A percentile compares a stretch with the other conserved stretches of the same genome.
These are phyloP conservation scores for Gonioctena quinquepunctata DNA, from an alignment of 1,140 invertebrate species.

Conservation along the genomic window DNA sequence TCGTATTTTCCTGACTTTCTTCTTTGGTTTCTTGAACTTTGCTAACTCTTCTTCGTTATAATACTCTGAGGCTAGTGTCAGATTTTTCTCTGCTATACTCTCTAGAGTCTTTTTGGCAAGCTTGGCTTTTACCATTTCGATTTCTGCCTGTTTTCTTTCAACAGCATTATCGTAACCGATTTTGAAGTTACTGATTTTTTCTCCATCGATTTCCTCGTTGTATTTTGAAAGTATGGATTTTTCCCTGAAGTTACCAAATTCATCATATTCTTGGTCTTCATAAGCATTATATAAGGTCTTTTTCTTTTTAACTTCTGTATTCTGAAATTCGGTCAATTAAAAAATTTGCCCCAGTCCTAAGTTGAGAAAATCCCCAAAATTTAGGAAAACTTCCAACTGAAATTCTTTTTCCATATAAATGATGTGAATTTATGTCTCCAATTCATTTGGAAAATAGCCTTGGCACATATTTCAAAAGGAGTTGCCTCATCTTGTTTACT, in stretches of 20 bases:
- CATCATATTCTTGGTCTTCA: constrained; percentile 84
- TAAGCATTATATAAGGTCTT: constrained; percentile 83
- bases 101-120: constrained; percentile 74
- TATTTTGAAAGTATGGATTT: constrained; percentile 86
- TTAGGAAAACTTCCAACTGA: no score
- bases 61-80: constrained; percentile 85
- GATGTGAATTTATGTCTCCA: no score
- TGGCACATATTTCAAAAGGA: no score
- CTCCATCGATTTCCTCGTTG: constrained; percentile 91
- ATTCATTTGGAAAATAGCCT: no score
- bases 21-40: constrained; percentile 93
- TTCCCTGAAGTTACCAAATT: constrained; percentile 74
- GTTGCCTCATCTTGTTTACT: no score
- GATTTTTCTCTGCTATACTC: constrained; percentile 68
- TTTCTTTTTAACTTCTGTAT: constrained; percentile 83
- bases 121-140: constrained; percentile 62
- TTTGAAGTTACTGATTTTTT: constrained; percentile 77
- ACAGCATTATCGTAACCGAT: constrained; percentile 67
- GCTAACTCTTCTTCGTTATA: constrained; percentile 80
- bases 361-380: no score
- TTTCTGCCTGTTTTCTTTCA: constrained; percentile 57
- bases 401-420: no score
- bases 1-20: constrained; percentile 71
- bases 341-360: no score
- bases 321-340: constrained; percentile 58